A percentile compares a stretch with the other conserved stretches of the same genome.
These are phyloP conservation scores for Amphiprion clarkii DNA, from an alignment of 2,797 vertebrate species.

Conservation along the genomic window DNA sequence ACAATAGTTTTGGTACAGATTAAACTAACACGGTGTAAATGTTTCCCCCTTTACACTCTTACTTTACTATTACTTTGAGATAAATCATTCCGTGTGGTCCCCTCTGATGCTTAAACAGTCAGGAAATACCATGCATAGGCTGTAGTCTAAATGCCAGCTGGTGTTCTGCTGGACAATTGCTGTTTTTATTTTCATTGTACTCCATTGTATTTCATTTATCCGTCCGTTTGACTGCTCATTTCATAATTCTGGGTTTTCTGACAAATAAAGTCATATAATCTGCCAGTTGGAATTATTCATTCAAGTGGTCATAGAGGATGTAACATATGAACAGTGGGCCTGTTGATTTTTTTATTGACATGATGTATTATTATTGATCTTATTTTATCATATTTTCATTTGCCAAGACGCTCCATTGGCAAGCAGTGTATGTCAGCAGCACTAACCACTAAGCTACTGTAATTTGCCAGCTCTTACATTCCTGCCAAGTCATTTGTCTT, in stretches of 20 bases:
- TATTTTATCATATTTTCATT: slow-evolving; percentile 20
- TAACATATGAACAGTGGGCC: slow-evolving; percentile 9
- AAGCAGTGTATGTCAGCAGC: slow-evolving; percentile 27
- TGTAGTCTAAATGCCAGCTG: not conserved
- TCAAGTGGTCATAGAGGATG: slow-evolving; percentile 8
- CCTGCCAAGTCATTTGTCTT: slow-evolving; percentile 49
- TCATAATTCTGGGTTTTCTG: slow-evolving; percentile 12
- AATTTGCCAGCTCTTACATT: slow-evolving; percentile 23
- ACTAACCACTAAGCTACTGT: slow-evolving; percentile 26
- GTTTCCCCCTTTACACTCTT: too few species aligned
- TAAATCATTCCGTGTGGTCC: not conserved
- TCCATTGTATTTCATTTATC: not conserved
- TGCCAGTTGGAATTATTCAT: slow-evolving; percentile 20
- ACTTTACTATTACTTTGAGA: too few species aligned
- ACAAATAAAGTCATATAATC: not conserved
- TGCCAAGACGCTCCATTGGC: slow-evolving; percentile 9
- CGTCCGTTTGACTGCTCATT: slow-evolving; percentile 14
- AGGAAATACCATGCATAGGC: not conserved
- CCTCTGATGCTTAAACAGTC: not conserved
- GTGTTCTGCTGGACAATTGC: not conserved
- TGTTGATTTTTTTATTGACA: slow-evolving; percentile 29
- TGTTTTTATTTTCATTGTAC: not conserved
- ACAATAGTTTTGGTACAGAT: not conserved
- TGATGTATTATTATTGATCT: slow-evolving; percentile 40
- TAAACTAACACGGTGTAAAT: not conserved